phyloP scores from a whole-genome alignment of 2,888 invertebrate genomes.

The Diploptera punctata region DNA sequence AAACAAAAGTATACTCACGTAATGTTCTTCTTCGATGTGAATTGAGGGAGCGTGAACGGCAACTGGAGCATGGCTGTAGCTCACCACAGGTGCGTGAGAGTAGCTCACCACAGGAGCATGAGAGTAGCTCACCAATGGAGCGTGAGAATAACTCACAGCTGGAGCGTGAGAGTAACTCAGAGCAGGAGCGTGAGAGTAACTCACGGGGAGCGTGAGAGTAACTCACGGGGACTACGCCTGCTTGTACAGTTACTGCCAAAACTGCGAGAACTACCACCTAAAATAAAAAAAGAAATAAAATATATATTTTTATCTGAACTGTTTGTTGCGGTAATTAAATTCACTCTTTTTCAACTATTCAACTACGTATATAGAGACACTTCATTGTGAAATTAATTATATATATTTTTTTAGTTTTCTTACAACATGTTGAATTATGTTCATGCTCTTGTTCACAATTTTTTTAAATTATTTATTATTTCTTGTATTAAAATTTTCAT shows the following conservation, averaged over 20 bases:
- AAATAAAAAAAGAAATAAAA: background rate
- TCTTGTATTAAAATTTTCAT: no score
- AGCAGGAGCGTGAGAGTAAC: background rate
- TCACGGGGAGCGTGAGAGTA: background rate
- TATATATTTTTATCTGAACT: no score
- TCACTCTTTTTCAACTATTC: no score
- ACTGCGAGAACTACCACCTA: background rate
- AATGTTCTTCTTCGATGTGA: background rate
- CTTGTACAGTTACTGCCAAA: background rate
- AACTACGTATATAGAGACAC: no score
- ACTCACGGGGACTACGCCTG: background rate
- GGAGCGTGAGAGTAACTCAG: background rate
- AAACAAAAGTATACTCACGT: constrained; percentile 3
- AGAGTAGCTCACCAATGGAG: background rate
- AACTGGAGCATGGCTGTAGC: background rate
- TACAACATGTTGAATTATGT: no score
- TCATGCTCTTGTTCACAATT: no score
- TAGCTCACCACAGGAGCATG: background rate
- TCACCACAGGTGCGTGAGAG: background rate
- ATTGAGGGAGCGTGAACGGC: background rate
- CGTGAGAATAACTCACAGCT: background rate
- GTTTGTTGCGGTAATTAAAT: no score
- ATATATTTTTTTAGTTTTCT: no score
- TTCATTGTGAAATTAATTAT: no score
- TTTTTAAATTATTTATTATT: no score